phyloP scores from a whole-genome alignment of 1,140 invertebrate species.

The Pseudomyrmex gracilis region DNA sequence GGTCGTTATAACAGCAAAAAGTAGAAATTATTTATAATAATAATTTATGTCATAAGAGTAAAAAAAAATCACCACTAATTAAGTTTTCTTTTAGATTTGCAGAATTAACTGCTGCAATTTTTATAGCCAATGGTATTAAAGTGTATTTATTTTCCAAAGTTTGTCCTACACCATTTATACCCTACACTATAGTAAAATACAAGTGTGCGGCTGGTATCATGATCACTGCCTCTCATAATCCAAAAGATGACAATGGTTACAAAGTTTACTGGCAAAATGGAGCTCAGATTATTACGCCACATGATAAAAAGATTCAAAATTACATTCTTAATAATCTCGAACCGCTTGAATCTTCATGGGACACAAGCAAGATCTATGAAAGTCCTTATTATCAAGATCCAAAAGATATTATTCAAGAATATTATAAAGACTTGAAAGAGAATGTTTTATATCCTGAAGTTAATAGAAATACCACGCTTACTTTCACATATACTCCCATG shows the following conservation, averaged over 20 bases:
- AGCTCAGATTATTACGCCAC: slow-evolving; percentile 97
- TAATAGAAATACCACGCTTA: slow-evolving; percentile 88
- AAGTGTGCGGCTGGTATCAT: slow-evolving; percentile 94
- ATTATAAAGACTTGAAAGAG: slow-evolving; percentile 88
- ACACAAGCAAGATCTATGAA: slow-evolving; percentile 84
- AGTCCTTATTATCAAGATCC: slow-evolving; percentile 87
- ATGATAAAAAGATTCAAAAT: slow-evolving; percentile 95
- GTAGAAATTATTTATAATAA: slow-evolving; percentile 82
- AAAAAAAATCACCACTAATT: neutral
- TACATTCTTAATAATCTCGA: slow-evolving; percentile 92
- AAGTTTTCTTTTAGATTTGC: slow-evolving; percentile 92
- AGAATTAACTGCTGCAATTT: slow-evolving; percentile 94
- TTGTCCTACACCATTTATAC: slow-evolving; percentile 97
- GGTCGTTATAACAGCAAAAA: slow-evolving; percentile 96
- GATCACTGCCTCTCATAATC: slow-evolving; percentile 99
- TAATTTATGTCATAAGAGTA: slow-evolving; percentile 9
- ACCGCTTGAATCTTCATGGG: slow-evolving; percentile 90
- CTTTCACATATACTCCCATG: slow-evolving; percentile 97
- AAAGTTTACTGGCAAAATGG: slow-evolving; percentile 99
- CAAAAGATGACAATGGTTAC: slow-evolving; percentile 99
- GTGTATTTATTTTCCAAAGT: slow-evolving; percentile 94
- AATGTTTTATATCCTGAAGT: slow-evolving; percentile 86
- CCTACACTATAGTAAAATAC: slow-evolving; percentile 91
- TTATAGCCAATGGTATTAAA: slow-evolving; percentile 91
- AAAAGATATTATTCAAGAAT: slow-evolving; percentile 87